Conservation (phyloP, 2,113 vertebrate species). For the Mellivora capensis region DNA sequence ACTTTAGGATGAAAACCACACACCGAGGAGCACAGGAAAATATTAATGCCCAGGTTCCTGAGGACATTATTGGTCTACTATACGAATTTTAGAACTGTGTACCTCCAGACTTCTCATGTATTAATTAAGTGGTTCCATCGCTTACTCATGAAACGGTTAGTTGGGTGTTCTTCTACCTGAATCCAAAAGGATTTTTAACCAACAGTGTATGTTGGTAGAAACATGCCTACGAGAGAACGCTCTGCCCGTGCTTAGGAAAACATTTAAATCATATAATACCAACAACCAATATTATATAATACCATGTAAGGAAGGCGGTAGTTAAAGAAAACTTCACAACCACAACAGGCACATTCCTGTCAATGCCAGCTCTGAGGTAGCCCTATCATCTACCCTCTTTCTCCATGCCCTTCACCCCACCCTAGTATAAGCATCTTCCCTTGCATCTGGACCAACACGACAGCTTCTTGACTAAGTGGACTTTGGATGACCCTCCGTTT, state of each 20-base stretch:
- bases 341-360: background rate
- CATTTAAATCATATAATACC: background rate
- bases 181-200: background rate
- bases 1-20: background rate
- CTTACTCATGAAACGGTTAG: background rate
- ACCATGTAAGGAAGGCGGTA: background rate
- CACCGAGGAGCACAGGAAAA: background rate
- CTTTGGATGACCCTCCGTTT: background rate
- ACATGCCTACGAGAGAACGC: background rate
- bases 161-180: background rate
- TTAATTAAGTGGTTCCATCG: background rate
- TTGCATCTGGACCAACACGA: fast-evolving
- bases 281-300: no score
- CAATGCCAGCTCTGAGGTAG: background rate
- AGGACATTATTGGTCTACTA: background rate
- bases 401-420: no score
- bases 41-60: background rate
- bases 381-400: fast-evolving
- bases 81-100: background rate
- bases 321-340: background rate
- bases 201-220: background rate
- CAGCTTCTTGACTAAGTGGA: background rate
- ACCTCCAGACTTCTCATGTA: background rate
- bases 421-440: fast-evolving
- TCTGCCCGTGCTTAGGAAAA: background rate